Percentiles rank a stretch among this genome's conserved stretches.
Conservation (phyloP, 2,888 invertebrate species). For the Drosophila putrida region DNA sequence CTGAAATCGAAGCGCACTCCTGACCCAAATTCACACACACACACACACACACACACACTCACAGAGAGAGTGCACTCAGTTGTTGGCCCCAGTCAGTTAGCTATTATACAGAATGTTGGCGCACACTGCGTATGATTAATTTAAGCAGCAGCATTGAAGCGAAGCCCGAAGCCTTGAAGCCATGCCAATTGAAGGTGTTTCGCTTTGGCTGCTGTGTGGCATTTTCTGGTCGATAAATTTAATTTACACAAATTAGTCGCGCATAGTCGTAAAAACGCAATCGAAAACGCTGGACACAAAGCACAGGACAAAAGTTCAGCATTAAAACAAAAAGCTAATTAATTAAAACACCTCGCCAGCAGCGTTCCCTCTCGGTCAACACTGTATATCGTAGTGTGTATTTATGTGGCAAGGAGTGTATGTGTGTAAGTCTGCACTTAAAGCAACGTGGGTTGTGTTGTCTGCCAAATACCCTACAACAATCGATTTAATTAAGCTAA, state of each 20-base stretch:
- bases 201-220: slow-evolving; percentile 71
- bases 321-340: slow-evolving; percentile 80
- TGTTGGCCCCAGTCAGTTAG: slow-evolving; percentile 26
- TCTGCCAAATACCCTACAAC: background rate
- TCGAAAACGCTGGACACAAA: slow-evolving; percentile 62
- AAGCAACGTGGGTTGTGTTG: background rate
- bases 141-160: slow-evolving; percentile 57
- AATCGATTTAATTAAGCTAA: too few species aligned
- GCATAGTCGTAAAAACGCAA: slow-evolving; percentile 80
- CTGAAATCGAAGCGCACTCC: slow-evolving; percentile 46
- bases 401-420: slow-evolving; percentile 3
- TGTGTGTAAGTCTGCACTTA: background rate
- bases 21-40: slow-evolving; percentile 67
- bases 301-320: slow-evolving; percentile 63
- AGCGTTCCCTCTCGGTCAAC: slow-evolving; percentile 16
- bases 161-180: background rate
- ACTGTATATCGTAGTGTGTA: background rate
- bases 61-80: slow-evolving; percentile 29
- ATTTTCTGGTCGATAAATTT: slow-evolving; percentile 82
- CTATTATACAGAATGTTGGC: slow-evolving; percentile 41
- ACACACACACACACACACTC: background rate
- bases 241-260: slow-evolving; percentile 81
- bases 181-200: slow-evolving; percentile 6
- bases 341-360: slow-evolving; percentile 75
- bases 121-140: slow-evolving; percentile 78